A percentile compares a stretch with the other conserved stretches of the same genome.
These are phyloP conservation scores for Orestias chungarensis DNA, from an alignment of 2,797 vertebrate genomes.

Conservation along the genomic window DNA sequence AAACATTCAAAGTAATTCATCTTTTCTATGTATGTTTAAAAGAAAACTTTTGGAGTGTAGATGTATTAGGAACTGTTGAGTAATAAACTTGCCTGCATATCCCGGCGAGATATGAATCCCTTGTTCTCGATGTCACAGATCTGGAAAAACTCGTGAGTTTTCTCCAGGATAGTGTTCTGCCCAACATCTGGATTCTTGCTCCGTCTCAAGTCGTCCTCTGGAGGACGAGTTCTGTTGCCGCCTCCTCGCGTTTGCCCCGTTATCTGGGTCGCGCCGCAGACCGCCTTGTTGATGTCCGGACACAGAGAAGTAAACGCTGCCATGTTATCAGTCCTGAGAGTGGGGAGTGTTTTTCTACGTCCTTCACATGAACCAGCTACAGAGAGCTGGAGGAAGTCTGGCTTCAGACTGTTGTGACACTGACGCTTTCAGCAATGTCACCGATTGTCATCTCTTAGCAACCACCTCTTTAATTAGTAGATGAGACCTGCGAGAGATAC, in stretches of 20 bases:
- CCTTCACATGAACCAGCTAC: constrained; percentile 66
- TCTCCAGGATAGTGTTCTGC: constrained; percentile 78
- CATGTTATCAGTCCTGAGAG: constrained; percentile 65
- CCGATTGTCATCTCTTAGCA: constrained; percentile 81
- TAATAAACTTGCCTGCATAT: constrained; percentile 87
- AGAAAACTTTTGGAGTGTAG: neutral
- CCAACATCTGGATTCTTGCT: constrained; percentile 35
- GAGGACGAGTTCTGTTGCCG: constrained; percentile 4
- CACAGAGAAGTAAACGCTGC: constrained; percentile 60
- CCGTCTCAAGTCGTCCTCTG: constrained; percentile 7
- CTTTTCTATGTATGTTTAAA: too few species aligned
- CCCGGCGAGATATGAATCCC: constrained; percentile 86
- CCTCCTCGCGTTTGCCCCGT: constrained; percentile 31
- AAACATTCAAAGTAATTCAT: too few species aligned
- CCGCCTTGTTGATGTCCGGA: neutral
- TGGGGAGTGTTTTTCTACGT: constrained; percentile 14
- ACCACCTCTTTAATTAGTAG: constrained; percentile 79
- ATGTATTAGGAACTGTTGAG: neutral
- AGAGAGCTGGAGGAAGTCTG: constrained; percentile 38
- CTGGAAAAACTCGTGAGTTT: constrained; percentile 91
- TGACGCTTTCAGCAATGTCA: constrained; percentile 62
- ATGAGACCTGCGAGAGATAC: constrained; percentile 61
- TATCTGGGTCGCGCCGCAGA: constrained; percentile 25
- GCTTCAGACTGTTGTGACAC: constrained; percentile 71
- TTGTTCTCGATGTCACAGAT: constrained; percentile 91